Base-by-base conservation (phyloP, 2,113 vertebrate species). In the Lota lota region DNA sequence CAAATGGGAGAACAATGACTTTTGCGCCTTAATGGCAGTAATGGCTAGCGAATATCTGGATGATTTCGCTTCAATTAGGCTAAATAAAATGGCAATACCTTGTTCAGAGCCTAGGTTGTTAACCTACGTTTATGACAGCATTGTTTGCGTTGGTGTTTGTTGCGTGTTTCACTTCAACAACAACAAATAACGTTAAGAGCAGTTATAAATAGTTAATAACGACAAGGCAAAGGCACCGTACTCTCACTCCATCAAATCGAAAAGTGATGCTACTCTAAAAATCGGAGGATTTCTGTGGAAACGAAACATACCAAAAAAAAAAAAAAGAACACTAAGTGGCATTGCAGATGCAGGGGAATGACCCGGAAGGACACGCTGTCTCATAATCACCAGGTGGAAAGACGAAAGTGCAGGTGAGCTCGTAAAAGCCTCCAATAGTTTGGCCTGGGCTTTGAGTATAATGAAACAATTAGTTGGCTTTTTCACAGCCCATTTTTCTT, bases 51-150 rank as follows among this genome's bases (percentile, higher is more conserved):
- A 73, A 80, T 63, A 59, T 47, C 63, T 60, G 64, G 76, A 77
- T 64, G 81, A 61, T 59, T 72, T 75, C 66, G 67, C 63, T 66
- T 67, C 53, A 85, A 71, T 79, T 76, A 33, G 7, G 28, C 28
- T 33, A 3, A 33, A 33, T 33, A 33, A 33, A 33, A 4, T 3
- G 28, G 28, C 28, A 33, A 33, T n/a, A n/a, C n/a, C n/a, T n/a
- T n/a, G n/a, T n/a, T n/a, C n/a, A n/a, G n/a, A n/a, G n/a, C n/a
- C n/a, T n/a, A n/a, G n/a, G n/a, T n/a, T n/a, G n/a, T n/a, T n/a
- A n/a, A n/a, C n/a, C n/a, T n/a, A n/a, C n/a, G n/a, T 28, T 28
- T 28, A 3, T 28, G 28, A 28, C 28, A 28, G 6, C 6, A 28
- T 28, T 28, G 1, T 28, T 28, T 28, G 28, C 6, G 28, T 28